These are phyloP conservation scores for Ips nitidus DNA, from an alignment of 1,140 invertebrate species.

Conservation along the genomic window DNA sequence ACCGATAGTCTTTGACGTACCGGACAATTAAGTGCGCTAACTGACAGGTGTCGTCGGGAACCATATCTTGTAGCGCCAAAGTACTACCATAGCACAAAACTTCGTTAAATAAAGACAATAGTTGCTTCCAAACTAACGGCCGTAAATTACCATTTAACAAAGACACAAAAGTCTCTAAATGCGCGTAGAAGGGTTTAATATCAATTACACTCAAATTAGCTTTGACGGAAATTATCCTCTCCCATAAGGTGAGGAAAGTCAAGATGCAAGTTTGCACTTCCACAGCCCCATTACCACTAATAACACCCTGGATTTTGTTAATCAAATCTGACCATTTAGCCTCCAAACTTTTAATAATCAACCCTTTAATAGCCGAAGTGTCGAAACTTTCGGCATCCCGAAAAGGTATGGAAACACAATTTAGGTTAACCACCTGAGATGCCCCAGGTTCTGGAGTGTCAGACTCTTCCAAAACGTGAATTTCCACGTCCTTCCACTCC, in stretches of 20 bases:
- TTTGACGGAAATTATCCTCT: slow-evolving; percentile 88
- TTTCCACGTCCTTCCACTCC: slow-evolving; percentile 82
- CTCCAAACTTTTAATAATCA: slow-evolving; percentile 81
- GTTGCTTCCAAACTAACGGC: slow-evolving; percentile 79
- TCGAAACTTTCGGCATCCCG: slow-evolving; percentile 78
- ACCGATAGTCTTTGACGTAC: slow-evolving; percentile 79
- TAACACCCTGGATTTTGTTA: slow-evolving; percentile 62
- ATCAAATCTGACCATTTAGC: slow-evolving; percentile 79
- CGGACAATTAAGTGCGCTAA: slow-evolving; percentile 81
- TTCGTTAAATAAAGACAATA: slow-evolving; percentile 83
- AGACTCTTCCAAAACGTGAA: slow-evolving; percentile 77
- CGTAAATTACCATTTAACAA: slow-evolving; percentile 72
- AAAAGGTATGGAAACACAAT: slow-evolving; percentile 68
- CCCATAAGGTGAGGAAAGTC: slow-evolving; percentile 83
- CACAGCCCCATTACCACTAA: slow-evolving; percentile 57
- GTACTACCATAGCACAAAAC: slow-evolving; percentile 88
- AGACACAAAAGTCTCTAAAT: slow-evolving; percentile 77
- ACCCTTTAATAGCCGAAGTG: slow-evolving; percentile 78
- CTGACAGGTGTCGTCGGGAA: slow-evolving; percentile 86
- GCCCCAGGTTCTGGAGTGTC: slow-evolving; percentile 53
- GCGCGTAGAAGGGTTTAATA: slow-evolving; percentile 84
- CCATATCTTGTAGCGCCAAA: slow-evolving; percentile 78
- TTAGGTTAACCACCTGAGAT: slow-evolving; percentile 47
- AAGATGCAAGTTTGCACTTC: slow-evolving; percentile 70
- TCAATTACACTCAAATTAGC: slow-evolving; percentile 86